phyloP scores from a whole-genome alignment of 1,140 invertebrate species.

The Heliconius melpomene region DNA sequence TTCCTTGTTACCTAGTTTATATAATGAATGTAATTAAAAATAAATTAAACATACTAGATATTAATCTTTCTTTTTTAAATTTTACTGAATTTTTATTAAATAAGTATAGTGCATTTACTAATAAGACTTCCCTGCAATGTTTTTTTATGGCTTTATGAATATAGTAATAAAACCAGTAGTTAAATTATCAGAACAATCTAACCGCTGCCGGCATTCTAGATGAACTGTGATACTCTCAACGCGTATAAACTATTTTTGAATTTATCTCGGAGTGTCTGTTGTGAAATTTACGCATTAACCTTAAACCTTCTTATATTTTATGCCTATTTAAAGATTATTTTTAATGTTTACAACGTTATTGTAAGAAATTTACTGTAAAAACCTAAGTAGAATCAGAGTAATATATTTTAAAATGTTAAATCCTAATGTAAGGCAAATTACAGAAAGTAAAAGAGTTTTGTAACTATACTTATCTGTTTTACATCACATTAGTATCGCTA shows the following conservation, averaged over 20 bases:
- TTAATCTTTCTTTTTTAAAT: too few relatives aligned
- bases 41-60: too few relatives aligned
- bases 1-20: too few relatives aligned
- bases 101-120: neutral
- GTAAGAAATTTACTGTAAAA: too few relatives aligned
- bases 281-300: neutral
- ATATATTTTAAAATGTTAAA: too few relatives aligned
- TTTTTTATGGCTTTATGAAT: neutral
- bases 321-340: too few relatives aligned
- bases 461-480: neutral
- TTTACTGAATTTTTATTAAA: too few relatives aligned
- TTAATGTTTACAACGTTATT: too few relatives aligned
- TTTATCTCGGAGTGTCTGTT: neutral
- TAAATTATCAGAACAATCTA: neutral
- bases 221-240: conserved; percentile 8
- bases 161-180: conserved; percentile 13
- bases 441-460: neutral
- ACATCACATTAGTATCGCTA: neutral
- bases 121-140: neutral
- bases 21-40: too few relatives aligned
- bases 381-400: too few relatives aligned
- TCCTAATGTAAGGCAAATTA: neutral
- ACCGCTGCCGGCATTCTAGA: neutral
- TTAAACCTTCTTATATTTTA: neutral
- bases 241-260: neutral